Percentiles rank a stretch among this genome's conserved stretches.
These are phyloP conservation scores for Pecten maximus DNA, from an alignment of 2,888 invertebrate genomes.

Conservation along the genomic window DNA sequence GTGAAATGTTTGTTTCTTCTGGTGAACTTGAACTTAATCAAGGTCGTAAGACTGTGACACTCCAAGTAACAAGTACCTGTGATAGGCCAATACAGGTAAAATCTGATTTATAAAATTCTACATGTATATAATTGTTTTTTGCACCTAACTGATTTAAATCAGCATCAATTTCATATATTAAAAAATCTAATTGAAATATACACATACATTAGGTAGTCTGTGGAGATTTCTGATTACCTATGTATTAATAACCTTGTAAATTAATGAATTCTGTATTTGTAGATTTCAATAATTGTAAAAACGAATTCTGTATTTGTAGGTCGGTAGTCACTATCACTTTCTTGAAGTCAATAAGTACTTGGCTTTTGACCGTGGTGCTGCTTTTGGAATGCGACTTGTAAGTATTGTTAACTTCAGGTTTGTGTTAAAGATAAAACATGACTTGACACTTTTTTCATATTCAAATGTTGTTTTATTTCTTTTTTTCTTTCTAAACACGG, in stretches of 20 bases:
- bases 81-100: constrained; percentile 79
- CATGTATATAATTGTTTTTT: background rate
- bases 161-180: no score
- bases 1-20: constrained; percentile 62
- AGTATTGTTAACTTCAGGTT: constrained; percentile 36
- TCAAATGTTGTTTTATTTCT: no score
- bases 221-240: no score
- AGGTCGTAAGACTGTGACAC: constrained; percentile 64
- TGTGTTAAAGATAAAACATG: no score
- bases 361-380: constrained; percentile 76
- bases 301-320: constrained; percentile 59
- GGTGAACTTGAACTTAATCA: constrained; percentile 71
- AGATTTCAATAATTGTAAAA: no score
- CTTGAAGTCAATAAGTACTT: constrained; percentile 79
- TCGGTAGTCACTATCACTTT: constrained; percentile 81
- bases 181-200: no score
- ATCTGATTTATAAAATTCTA: background rate
- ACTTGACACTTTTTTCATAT: no score
- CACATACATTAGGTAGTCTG: no score
- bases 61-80: constrained; percentile 77
- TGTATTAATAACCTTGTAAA: no score
- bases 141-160: no score
- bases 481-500: no score
- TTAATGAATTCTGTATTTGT: no score
- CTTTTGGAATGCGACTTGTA: constrained; percentile 81